Evolutionary conservation across 2,888 invertebrate genomes (phyloP), one percentile per base, ranked within the genome.

Genomic region (Lydus trimaculatus): DNA sequence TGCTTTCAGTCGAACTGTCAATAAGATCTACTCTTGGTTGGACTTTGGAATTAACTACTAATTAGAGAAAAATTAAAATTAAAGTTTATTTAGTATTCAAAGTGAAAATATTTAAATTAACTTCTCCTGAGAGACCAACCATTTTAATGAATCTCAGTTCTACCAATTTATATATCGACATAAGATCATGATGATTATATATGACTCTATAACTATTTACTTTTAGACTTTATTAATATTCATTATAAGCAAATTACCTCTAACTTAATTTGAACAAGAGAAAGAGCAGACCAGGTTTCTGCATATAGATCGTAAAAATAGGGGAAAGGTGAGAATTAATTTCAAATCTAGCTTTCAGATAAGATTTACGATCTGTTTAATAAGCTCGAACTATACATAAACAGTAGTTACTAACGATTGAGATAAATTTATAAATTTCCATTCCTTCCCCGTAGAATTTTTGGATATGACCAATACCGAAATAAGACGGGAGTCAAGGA

Each of bases 61-160:
- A 78, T 78, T 78, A 78, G 75, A 76, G 73, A 71, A 73, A 75
- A 73, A 75, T 75, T 73, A 75, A 73, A 70, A 72, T 74, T 71
- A 71, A 73, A 73, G 70, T 72, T 72, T 72, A 61, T 60, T 59
- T 71, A 62, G 65, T 70, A 63, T 62, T 69, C 73, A 67, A 65
- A 66, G 67, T 71, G 64, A 71, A 69, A 77, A 74, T 73, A 66
- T 66, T 73, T 66, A 73, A 73, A 70, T 43, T 43, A 43, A n/a
- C 43, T 6, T 17, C 43, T 43, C 17, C 11, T 17, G n/a, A 8
- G n/a, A 17, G 17, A 17, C 1, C n/a, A 43, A 43, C n/a, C 1
- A 43, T 43, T 43, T 43, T 43, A 36, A 36, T 76, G 73, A 76
- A 74, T 75, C 75, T 72, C 74, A 72, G 61, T 72, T 72, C 31